These are phyloP conservation scores for Scaptomyza montana DNA, from an alignment of 1,140 invertebrate genomes.

Conservation along the genomic window DNA sequence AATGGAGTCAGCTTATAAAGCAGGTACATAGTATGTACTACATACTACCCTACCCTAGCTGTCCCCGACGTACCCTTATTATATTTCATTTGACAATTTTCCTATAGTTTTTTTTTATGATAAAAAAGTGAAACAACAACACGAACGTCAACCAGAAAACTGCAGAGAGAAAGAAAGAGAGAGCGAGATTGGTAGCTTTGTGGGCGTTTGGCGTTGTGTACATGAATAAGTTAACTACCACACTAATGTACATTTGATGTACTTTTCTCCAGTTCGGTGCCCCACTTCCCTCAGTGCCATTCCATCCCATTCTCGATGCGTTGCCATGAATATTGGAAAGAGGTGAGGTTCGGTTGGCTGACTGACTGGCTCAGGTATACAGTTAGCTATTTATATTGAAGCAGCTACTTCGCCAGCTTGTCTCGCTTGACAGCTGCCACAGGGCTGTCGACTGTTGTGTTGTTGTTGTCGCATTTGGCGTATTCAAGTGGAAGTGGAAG, in stretches of 20 bases:
- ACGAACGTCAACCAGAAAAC: conserved; percentile 25
- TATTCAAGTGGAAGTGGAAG: conserved; percentile 50
- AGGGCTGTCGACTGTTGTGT: conserved; percentile 35
- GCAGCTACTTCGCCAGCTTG: conserved; percentile 55
- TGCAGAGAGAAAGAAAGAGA: not conserved
- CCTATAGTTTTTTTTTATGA: conserved; percentile 8
- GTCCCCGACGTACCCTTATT: conserved; percentile 44
- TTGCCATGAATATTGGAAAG: conserved; percentile 45
- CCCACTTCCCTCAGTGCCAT: too few species aligned
- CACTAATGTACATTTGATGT: conserved; percentile 77
- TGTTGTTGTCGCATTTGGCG: not conserved
- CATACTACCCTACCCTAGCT: not conserved
- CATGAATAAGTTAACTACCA: conserved; percentile 74
- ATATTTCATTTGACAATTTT: conserved; percentile 64
- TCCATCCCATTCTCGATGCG: conserved; percentile 14
- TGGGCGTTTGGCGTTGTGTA: conserved; percentile 43
- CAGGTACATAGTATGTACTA: too few species aligned
- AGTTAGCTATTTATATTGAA: conserved; percentile 63
- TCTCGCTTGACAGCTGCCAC: conserved; percentile 65
- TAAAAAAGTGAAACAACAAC: conserved; percentile 46
- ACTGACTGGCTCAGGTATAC: conserved; percentile 25
- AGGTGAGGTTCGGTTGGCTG: conserved; percentile 2
- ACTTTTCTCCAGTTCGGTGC: conserved; percentile 55
- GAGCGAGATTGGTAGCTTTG: not conserved
- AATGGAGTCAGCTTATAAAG: conserved; percentile 61